Base-by-base conservation (phyloP, 1,140 invertebrate genomes). In the Atta colombica region DNA sequence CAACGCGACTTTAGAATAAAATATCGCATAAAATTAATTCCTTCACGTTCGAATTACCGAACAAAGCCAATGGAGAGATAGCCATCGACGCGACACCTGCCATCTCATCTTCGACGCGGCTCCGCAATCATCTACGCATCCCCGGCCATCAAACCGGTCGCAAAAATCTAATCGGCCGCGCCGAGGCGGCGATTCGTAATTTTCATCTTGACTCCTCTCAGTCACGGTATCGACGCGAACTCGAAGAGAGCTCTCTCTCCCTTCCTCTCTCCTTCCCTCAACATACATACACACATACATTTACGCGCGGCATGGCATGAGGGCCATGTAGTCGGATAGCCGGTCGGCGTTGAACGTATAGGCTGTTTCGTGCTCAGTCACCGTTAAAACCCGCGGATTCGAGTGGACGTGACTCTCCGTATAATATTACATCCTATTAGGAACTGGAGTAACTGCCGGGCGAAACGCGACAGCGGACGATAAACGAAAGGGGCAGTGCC, bases 381-480 rank as follows among this genome's bases (percentile, higher is more conserved):
- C 91, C 93, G 94, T 95, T 95, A 95, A 93, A 93, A 88, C 87
- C 91, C 91, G 93, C 91, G 90, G 94, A 94, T 94, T 95, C 93
- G 92, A 93, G 94, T 94, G 93, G 93, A 94, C 91, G 92, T 90
- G 93, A 91, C 90, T 93, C 92, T 91, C 91, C 88, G 92, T 94
- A 93, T 94, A 94, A 95, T 94, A 95, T 95, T 95, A 95, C 94
- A 93, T 95, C 93, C 93, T 95, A 95, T 94, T 94, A 95, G 93
- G 92, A 55, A 87, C 91, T 88, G 88, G 87, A 91, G 94, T 94
- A 95, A 95, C 93, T 95, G 93, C 93, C 91, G 92, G 93, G 92
- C 92, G 91, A 94, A 95, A 95, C 93, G 94, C 93, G 93, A 95
- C 92, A 93, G 91, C 77, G 77, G 88, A 93, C 92, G 92, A 94